Evolutionary conservation across 2,888 invertebrate genomes (phyloP), one percentile per base, ranked within the genome.

Genomic region (Drosophila tripunctata): DNA sequence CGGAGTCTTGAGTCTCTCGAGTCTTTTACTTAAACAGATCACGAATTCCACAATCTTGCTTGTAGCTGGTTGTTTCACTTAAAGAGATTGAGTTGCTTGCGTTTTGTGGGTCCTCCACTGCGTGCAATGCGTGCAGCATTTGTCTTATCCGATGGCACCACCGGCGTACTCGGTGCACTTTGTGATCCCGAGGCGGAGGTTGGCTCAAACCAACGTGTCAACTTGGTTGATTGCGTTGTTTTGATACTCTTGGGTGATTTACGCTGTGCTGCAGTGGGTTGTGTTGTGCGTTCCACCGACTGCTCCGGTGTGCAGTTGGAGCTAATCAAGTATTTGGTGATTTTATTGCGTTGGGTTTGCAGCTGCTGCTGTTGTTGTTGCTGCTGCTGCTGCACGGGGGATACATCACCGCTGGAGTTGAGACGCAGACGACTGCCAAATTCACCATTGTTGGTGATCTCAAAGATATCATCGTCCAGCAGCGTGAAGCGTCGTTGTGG

Each of bases 311-410:
- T 65, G 10, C 43, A 19, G 7, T 64, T 71, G 7, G 81, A 65
- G 4, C 87, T 79, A 31, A 89, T 89, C 2, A 91, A 70, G 75
- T 90, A 90, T 48, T 90, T 91, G 2, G 91, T 91, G 14, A 91
- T 91, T 75, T 91, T 90, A 44, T 89, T 89, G 19, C 80, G 78
- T 40, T 89, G 86, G 4, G 8, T 68, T 64, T 56, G 41, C 47
- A n/a, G 60, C 50, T 51, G 55, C 43, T 45, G 17, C 30, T 40
- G 70, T 55, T 71, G 87, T 4, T 35, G 64, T 6, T 35, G 58
- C 19, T 52, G 75, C 7, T 60, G 71, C 10, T 71, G 72, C n/a
- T 67, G 73, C 1, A 90, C 77, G 2, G 91, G 90, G 24, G 90
- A 90, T 21, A 89, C 82, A 35, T 90, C 81, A 1, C 91, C 90